Evolutionary conservation across 2,113 vertebrate genomes (phyloP).

Genomic region (Naja naja): DNA sequence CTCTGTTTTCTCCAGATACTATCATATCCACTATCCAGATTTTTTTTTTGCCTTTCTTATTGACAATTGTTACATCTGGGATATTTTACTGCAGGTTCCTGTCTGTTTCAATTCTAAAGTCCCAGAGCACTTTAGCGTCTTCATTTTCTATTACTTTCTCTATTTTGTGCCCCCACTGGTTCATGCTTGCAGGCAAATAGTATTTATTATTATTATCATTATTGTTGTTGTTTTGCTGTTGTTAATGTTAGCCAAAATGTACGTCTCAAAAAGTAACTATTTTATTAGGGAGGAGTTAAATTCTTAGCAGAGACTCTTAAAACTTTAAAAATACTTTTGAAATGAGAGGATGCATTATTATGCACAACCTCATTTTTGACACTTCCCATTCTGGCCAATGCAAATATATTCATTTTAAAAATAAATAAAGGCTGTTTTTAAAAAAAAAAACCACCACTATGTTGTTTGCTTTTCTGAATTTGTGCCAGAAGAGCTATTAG

Average conservation of each 20-base stretch:
- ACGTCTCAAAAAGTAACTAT: conserved; percentile 29
- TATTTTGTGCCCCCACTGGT: background rate
- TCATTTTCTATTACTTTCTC: background rate
- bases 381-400: conserved; percentile 44
- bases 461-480: conserved; percentile 65
- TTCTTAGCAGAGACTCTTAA: conserved; percentile 18
- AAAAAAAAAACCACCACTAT: conserved; percentile 40
- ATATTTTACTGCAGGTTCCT: background rate
- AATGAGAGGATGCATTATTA: conserved; percentile 16
- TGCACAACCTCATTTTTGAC: conserved; percentile 29
- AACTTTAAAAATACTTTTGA: conserved; percentile 19
- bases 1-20: background rate
- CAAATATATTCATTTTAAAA: conserved; percentile 46
- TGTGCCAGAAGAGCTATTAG: conserved; percentile 86
- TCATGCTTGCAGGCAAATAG: background rate
- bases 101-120: background rate
- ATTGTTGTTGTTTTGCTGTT: background rate
- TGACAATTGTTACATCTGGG: background rate
- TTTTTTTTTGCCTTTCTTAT: background rate
- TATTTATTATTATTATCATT: background rate
- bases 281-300: conserved; percentile 44
- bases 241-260: background rate
- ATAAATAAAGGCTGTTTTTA: conserved; percentile 29
- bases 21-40: background rate
- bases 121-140: background rate